phyloP scores from a whole-genome alignment of 2,888 invertebrate species.

The Acleris laterana region DNA sequence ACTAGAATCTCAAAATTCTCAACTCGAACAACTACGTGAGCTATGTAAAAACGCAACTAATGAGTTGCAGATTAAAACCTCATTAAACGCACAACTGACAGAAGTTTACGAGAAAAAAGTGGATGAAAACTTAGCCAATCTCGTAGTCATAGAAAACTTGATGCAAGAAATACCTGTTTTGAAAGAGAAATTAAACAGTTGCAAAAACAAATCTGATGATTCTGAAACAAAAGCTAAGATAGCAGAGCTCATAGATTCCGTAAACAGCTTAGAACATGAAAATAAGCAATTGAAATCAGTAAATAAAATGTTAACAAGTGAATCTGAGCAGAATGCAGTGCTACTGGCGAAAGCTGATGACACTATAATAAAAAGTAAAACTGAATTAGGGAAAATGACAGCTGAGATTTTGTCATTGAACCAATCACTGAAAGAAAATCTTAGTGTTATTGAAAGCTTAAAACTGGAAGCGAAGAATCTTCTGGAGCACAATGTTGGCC shows the following conservation, averaged over 20 bases:
- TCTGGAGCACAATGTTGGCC: slow-evolving; percentile 56
- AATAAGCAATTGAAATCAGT: slow-evolving; percentile 55
- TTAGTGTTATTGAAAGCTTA: slow-evolving; percentile 59
- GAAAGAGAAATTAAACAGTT: slow-evolving; percentile 48
- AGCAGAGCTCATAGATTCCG: slow-evolving; percentile 48
- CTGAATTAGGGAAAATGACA: slow-evolving; percentile 65
- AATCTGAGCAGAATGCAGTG: slow-evolving; percentile 58
- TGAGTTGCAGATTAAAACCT: slow-evolving; percentile 48
- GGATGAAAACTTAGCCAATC: slow-evolving; percentile 56
- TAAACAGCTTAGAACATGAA: slow-evolving; percentile 53
- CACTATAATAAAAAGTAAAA: slow-evolving; percentile 60
- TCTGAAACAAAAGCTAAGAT: slow-evolving; percentile 48
- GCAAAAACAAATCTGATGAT: slow-evolving; percentile 36
- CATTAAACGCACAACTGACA: slow-evolving; percentile 53
- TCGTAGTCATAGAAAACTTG: slow-evolving; percentile 50
- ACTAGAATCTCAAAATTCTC: slow-evolving; percentile 46
- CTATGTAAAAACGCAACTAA: slow-evolving; percentile 45
- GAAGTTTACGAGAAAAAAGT: slow-evolving; percentile 52
- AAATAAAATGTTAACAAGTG: slow-evolving; percentile 59
- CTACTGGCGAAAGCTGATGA: slow-evolving; percentile 66
- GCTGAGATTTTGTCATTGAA: slow-evolving; percentile 64
- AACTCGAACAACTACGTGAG: slow-evolving; percentile 48
- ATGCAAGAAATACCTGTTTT: slow-evolving; percentile 56
- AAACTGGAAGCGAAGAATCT: slow-evolving; percentile 64
- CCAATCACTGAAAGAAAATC: slow-evolving; percentile 62